Base-by-base conservation (phyloP, 2,113 vertebrate genomes). In the Amphilophus citrinellus region DNA sequence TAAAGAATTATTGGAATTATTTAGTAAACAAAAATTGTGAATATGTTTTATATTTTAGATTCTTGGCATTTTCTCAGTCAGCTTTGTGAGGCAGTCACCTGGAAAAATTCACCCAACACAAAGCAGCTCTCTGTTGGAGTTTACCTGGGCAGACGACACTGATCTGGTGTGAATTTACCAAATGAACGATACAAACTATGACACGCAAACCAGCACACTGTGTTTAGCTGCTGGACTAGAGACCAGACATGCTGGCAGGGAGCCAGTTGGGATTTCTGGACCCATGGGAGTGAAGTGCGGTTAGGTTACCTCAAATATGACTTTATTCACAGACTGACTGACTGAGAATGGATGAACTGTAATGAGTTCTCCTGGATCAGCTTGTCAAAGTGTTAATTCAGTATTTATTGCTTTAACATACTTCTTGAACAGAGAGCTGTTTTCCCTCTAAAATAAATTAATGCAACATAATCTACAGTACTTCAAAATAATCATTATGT, bases 401-500 rank as follows among this genome's bases (percentile, higher is more conserved):
- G 27, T 56, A 37, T 79, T 77, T 87, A 80, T 75, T 86, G 65
- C 66, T 86, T 82, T 81, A 88, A 83, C 84, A 30, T 81, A 84
- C 63, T 79, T 84, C 58, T 79, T 80, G 42, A 81, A 60, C 76
- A 79, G 56, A 84, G 66, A 57, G 32, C 42, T 10, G 20, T 77
- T 71, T 14, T 77, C 35, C 39, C 35, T 42, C 17, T 13, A 75
- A 47, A 83, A 88, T 92, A 88, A 90, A 86, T 87, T 84, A 89
- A 76, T 62, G 61, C 15, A 80, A 44, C 76, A 82, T 71, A 84
- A 91, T 90, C 60, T 82, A 84, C 86, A 90, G 53, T 84, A 63
- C 61, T 82, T 80, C 75, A 89, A 89, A 86, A 91, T 80, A 84
- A 8, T 9, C 58, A 47, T 80, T 88, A 93, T 88, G 85, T 91